phyloP scores from a whole-genome alignment of 2,888 invertebrate genomes.

The Spicauda simplicius region DNA sequence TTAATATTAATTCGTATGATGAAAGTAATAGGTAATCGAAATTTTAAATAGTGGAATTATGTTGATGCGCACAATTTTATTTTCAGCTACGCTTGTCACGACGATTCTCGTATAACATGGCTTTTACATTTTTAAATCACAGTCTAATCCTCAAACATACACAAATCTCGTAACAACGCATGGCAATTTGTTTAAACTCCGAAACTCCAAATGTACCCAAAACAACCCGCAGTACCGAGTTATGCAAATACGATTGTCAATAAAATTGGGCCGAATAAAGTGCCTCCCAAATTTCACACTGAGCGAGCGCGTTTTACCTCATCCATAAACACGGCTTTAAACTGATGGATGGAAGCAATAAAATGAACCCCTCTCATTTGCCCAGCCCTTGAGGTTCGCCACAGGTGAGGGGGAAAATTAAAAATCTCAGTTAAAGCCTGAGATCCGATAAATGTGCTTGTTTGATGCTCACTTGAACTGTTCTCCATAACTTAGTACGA shows the following conservation, averaged over 20 bases:
- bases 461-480: background rate
- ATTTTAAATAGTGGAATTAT: too few species aligned
- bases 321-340: slow-evolving; percentile 47
- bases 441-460: background rate
- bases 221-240: slow-evolving; percentile 39
- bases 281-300: slow-evolving; percentile 47
- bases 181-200: slow-evolving; percentile 21
- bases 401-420: slow-evolving; percentile 52
- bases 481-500: background rate
- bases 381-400: slow-evolving; percentile 39
- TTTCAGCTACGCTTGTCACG: too few species aligned
- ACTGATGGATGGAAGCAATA: slow-evolving; percentile 46
- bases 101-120: background rate
- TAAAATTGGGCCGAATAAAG: slow-evolving; percentile 49
- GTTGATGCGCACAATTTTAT: too few species aligned
- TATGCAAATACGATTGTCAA: slow-evolving; percentile 53
- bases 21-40: too few species aligned
- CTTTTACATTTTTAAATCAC: background rate
- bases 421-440: slow-evolving; percentile 30
- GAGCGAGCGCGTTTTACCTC: slow-evolving; percentile 42
- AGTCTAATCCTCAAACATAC: background rate
- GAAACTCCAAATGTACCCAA: slow-evolving; percentile 28
- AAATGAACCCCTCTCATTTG: slow-evolving; percentile 45
- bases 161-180: background rate
- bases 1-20: too few species aligned